Conservation (phyloP, 2,113 vertebrate genomes). For the Meriones unguiculatus region DNA sequence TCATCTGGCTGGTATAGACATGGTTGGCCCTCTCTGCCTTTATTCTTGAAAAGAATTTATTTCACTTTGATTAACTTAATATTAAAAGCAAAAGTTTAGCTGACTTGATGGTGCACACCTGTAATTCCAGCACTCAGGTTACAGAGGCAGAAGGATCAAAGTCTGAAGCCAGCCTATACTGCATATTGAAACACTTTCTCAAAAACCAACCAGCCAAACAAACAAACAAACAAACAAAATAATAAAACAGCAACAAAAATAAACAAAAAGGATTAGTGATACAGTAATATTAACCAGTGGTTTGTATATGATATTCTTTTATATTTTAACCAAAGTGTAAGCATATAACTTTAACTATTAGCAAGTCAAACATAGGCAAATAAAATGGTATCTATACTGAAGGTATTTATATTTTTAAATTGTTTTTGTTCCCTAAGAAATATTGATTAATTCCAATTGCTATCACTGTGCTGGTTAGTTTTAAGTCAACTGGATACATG, state of each 20-base stretch:
- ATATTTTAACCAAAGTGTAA: not conserved
- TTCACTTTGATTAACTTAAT: conserved; percentile 3
- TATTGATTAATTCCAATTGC: not conserved
- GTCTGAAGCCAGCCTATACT: not conserved
- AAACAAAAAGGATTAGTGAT: not conserved
- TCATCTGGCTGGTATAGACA: not conserved
- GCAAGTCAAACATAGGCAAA: not conserved
- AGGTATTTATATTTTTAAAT: not conserved
- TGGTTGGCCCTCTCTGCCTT: not conserved
- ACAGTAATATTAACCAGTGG: not conserved
- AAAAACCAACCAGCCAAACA: not conserved
- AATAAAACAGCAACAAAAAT: not conserved
- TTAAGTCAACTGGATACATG: not conserved
- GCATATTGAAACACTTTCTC: not conserved
- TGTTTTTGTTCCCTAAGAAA: not conserved
- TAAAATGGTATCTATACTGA: not conserved
- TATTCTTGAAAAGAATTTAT: not conserved
- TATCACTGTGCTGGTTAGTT: not conserved
- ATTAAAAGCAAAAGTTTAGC: not conserved
- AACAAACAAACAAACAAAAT: not conserved
- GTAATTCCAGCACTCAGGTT: not conserved
- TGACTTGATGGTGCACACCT: not conserved
- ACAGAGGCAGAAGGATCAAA: no score
- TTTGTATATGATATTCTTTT: not conserved
- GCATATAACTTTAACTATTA: not conserved